A percentile compares a stretch with the other conserved stretches of the same genome.
Evolutionary conservation across 2,888 invertebrate species (phyloP).

Genomic region (Melieria omissa): DNA sequence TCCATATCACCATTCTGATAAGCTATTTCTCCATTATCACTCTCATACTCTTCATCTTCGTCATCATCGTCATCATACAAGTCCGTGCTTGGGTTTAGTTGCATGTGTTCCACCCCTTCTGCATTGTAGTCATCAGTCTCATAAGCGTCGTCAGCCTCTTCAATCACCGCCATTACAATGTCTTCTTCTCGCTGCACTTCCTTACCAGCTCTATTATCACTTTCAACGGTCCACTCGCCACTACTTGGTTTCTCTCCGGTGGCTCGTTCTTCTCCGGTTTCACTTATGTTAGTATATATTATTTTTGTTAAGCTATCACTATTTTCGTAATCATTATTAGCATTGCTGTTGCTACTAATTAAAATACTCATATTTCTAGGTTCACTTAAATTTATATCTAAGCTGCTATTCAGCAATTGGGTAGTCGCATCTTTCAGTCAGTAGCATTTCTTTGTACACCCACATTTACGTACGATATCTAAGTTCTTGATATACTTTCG

Average conservation of each 20-base stretch:
- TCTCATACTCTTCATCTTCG: constrained; percentile 37
- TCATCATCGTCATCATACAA: constrained; percentile 47
- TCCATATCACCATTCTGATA: constrained; percentile 39
- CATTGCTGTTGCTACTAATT: constrained; percentile 55
- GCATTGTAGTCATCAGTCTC: constrained; percentile 51
- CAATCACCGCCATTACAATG: constrained; percentile 22
- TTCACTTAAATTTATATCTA: constrained; percentile 65
- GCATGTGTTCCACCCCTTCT: constrained; percentile 55
- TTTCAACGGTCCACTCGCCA: constrained; percentile 40
- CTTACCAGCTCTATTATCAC: constrained; percentile 43
- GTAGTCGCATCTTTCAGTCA: constrained; percentile 75
- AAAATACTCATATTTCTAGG: constrained; percentile 56
- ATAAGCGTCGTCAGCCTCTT: constrained; percentile 46
- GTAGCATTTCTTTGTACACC: constrained; percentile 92
- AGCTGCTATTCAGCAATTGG: constrained; percentile 66
- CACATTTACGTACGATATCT: constrained; percentile 96
- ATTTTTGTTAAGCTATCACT: constrained; percentile 48
- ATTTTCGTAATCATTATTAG: constrained; percentile 48
- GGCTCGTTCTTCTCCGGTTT: constrained; percentile 36
- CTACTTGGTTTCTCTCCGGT: constrained; percentile 35
- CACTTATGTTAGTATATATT: constrained; percentile 47
- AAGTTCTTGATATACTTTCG: constrained; percentile 94
- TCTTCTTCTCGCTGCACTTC: constrained; percentile 23
- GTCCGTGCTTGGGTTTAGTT: constrained; percentile 53
- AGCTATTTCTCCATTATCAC: constrained; percentile 41